Percentiles rank a stretch among this genome's conserved stretches.
These are phyloP conservation scores for Polyodon spathula DNA, from an alignment of 2,113 vertebrate species.

Conservation along the genomic window DNA sequence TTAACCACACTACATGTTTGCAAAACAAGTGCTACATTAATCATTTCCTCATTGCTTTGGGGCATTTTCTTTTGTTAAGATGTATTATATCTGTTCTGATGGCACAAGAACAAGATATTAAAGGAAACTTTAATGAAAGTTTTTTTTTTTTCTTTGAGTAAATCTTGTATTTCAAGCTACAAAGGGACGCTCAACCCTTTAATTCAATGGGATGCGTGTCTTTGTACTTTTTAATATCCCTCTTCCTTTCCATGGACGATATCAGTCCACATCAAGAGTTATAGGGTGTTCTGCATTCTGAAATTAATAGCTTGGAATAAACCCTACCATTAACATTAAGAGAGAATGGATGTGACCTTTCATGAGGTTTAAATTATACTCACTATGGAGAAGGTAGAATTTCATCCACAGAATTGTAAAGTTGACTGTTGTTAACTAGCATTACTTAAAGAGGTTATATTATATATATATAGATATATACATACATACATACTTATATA, in stretches of 20 bases:
- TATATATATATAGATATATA: too few species aligned
- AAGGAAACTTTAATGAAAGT: constrained; percentile 46
- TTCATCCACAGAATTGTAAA: neutral
- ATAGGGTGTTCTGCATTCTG: constrained; percentile 46
- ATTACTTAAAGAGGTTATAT: neutral
- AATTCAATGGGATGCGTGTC: constrained; percentile 46
- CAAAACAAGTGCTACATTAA: constrained; percentile 54
- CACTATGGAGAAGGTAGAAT: neutral
- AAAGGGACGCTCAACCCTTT: constrained; percentile 48
- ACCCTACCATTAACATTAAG: constrained; percentile 52
- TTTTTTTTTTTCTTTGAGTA: constrained; percentile 41
- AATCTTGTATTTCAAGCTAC: constrained; percentile 51
- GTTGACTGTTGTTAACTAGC: neutral
- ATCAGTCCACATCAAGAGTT: constrained; percentile 47
- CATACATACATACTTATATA: too few species aligned
- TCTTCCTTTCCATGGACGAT: constrained; percentile 32
- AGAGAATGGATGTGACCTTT: constrained; percentile 41
- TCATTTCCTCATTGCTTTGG: constrained; percentile 36
- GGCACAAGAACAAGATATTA: constrained; percentile 41
- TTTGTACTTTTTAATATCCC: constrained; percentile 56
- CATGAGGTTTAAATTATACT: constrained; percentile 56
- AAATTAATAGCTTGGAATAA: constrained; percentile 47
- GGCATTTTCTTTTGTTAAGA: constrained; percentile 36
- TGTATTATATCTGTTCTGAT: constrained; percentile 40
- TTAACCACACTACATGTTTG: constrained; percentile 62